A percentile compares a stretch with the other conserved stretches of the same genome.
phyloP scores from a whole-genome alignment of 2,888 invertebrate species.

The Tanytarsus gracilentus region DNA sequence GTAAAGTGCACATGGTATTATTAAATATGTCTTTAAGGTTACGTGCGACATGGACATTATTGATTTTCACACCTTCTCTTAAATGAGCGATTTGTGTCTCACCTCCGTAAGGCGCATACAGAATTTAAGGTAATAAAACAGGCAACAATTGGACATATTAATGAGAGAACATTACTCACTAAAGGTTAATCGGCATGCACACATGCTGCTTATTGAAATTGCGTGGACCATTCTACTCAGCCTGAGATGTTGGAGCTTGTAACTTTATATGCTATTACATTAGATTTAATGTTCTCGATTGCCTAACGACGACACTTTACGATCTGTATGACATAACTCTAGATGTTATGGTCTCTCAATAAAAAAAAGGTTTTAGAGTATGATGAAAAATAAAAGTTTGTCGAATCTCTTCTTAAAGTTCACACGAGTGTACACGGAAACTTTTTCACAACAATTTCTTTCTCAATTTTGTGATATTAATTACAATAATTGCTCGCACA shows the following conservation, averaged over 20 bases:
- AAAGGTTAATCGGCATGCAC: conserved; percentile 7
- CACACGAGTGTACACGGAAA: neutral
- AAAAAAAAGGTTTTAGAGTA: too few relatives aligned
- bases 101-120: neutral
- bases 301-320: neutral
- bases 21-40: neutral
- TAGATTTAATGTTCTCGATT: conserved; percentile 12
- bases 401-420: neutral
- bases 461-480: neutral
- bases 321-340: conserved; percentile 4
- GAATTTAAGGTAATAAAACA: neutral
- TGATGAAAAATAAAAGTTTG: neutral
- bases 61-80: conserved; percentile 18
- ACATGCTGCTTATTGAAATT: conserved; percentile 7
- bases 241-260: neutral
- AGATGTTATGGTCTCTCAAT: too few relatives aligned
- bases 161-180: neutral
- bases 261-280: conserved; percentile 10
- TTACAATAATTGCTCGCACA: conserved; percentile 20
- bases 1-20: neutral
- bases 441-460: neutral
- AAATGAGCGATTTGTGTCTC: conserved; percentile 11
- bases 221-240: conserved; percentile 6
- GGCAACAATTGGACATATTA: conserved; percentile 8
- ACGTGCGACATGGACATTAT: neutral